Evolutionary conservation across 2,113 vertebrate genomes (phyloP).

Genomic region (Trochalopteron elliotii): DNA sequence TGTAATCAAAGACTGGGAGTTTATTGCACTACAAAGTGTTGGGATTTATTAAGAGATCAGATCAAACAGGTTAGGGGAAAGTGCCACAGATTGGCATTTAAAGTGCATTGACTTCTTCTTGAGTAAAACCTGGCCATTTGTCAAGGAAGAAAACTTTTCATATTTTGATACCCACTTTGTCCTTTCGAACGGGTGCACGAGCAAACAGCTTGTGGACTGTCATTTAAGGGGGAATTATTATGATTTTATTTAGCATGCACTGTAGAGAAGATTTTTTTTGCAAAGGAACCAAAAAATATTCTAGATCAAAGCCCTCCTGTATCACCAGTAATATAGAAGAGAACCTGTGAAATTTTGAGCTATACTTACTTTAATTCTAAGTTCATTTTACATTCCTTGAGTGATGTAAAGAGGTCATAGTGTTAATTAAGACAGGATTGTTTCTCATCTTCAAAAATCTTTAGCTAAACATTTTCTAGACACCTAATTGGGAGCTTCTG

Average conservation of each 20-base stretch:
- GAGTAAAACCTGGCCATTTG: background rate
- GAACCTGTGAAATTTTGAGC: background rate
- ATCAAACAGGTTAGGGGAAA: background rate
- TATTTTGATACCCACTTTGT: background rate
- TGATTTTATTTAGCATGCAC: background rate
- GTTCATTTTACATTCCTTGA: background rate
- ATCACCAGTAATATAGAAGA: background rate
- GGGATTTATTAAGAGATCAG: constrained; percentile 1
- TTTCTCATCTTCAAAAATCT: background rate
- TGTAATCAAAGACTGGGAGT: constrained; percentile 19
- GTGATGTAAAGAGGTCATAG: background rate
- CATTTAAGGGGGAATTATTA: background rate
- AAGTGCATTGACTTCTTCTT: background rate
- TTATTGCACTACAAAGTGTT: constrained; percentile 19
- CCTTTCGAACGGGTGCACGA: background rate
- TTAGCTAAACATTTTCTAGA: background rate
- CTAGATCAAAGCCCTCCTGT: background rate
- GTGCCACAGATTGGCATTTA: background rate
- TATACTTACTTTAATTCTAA: background rate
- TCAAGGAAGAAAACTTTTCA: background rate
- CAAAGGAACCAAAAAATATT: background rate
- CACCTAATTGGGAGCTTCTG: background rate
- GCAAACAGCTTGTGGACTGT: background rate
- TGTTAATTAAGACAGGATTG: background rate
- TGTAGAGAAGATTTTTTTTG: background rate